phyloP scores from a whole-genome alignment of 2,113 vertebrate species.

The Larimichthys polyactis region DNA sequence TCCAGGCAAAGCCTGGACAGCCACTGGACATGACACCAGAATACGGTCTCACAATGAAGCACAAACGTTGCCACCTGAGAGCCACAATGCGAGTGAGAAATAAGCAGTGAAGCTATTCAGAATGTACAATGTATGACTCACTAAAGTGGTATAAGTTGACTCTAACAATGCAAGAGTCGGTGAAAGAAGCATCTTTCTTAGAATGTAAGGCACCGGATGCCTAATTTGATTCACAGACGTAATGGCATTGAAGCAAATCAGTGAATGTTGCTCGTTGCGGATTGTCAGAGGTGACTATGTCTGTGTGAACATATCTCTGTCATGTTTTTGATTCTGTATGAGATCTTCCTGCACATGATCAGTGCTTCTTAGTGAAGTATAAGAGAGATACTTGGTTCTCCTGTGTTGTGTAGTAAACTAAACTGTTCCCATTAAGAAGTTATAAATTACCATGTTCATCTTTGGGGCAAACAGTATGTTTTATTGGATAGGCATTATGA shows the following conservation, averaged over 20 bases:
- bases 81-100: conserved; percentile 65
- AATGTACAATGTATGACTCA: conserved; percentile 7
- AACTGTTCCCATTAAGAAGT: conserved; percentile 33
- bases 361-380: conserved; percentile 52
- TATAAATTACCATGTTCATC: conserved; percentile 25
- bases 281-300: conserved; percentile 33
- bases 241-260: conserved; percentile 23
- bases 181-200: conserved; percentile 39
- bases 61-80: conserved; percentile 86
- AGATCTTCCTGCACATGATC: conserved; percentile 35
- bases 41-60: conserved; percentile 93
- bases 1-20: conserved; percentile 78
- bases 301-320: conserved; percentile 31
- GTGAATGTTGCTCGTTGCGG: conserved; percentile 16
- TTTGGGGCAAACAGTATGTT: conserved; percentile 36
- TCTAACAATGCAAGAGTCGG: conserved; percentile 25
- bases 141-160: conserved; percentile 14
- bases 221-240: conserved; percentile 27
- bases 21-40: conserved; percentile 88
- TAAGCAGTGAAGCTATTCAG: conserved; percentile 53
- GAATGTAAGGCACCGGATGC: conserved; percentile 39
- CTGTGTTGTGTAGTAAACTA: conserved; percentile 16
- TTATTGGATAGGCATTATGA: conserved; percentile 32
- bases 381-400: conserved; percentile 28
- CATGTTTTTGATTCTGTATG: conserved; percentile 35